Percentiles rank a stretch among this genome's conserved stretches.
These are phyloP conservation scores for Trachelus troglodyta DNA, from an alignment of 2,888 invertebrate genomes.

Conservation along the genomic window DNA sequence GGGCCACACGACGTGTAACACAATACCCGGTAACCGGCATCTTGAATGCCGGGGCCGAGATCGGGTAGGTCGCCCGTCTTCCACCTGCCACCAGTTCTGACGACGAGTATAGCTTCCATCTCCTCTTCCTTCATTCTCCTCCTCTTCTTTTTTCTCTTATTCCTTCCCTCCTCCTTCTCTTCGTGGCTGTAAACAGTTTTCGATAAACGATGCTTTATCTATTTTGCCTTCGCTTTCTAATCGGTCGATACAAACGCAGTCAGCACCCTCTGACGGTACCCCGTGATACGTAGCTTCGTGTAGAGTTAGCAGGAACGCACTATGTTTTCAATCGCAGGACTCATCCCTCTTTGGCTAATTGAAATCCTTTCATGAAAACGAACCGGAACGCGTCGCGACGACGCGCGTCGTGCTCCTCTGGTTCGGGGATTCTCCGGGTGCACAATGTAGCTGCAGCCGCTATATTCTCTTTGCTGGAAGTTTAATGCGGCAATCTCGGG, in stretches of 20 bases:
- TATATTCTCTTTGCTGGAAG: conserved; percentile 64
- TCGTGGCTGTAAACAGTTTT: conserved; percentile 26
- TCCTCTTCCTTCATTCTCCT: background rate
- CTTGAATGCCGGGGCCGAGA: conserved; percentile 2
- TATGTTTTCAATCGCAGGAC: background rate
- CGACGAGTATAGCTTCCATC: background rate
- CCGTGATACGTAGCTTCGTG: background rate
- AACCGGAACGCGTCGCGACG: background rate
- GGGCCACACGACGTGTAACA: conserved; percentile 40
- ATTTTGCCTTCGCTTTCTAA: too few species aligned
- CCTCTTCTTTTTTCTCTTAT: too few species aligned
- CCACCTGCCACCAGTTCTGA: conserved; percentile 53
- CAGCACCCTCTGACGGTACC: background rate
- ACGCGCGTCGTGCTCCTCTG: background rate
- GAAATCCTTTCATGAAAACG: conserved; percentile 4
- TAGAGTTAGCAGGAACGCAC: background rate
- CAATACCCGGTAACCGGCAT: conserved; percentile 38
- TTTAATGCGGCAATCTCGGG: conserved; percentile 65
- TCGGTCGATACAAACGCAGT: background rate
- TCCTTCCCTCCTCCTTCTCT: conserved; percentile 13
- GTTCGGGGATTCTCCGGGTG: background rate
- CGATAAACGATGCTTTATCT: background rate
- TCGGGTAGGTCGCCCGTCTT: conserved; percentile 58
- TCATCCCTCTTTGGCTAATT: background rate
- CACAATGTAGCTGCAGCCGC: background rate